These are phyloP conservation scores for Epizoanthus fatuus DNA, from an alignment of 92 coral and sea anemone species.

Conservation along the genomic window DNA sequence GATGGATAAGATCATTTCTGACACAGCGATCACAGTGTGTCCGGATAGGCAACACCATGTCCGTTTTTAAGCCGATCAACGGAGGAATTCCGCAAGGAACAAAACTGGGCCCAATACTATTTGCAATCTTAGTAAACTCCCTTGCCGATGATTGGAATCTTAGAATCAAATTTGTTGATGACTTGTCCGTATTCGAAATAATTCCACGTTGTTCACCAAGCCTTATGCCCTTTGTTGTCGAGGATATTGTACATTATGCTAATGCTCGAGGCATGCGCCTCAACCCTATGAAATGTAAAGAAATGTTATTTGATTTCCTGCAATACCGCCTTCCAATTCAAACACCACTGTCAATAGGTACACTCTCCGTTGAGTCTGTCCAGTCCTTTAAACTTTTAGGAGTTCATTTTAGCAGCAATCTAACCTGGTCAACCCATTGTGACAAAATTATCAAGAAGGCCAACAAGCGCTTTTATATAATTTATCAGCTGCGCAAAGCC, in stretches of 20 bases:
- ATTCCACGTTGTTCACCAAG: not conserved
- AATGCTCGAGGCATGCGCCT: not conserved
- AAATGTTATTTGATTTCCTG: conserved; percentile 12
- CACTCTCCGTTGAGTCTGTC: too few relatives aligned
- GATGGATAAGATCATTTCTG: conserved; percentile 22
- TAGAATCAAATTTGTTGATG: conserved; percentile 17
- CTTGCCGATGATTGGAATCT: not conserved
- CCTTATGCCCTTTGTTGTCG: not conserved
- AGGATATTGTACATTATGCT: not conserved
- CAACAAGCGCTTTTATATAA: too few relatives aligned
- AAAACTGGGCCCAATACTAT: too few relatives aligned
- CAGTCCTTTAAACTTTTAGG: not conserved
- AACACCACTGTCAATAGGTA: conserved; percentile 4
- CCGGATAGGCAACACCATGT: conserved; percentile 17
- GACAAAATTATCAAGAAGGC: not conserved
- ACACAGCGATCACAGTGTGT: not conserved
- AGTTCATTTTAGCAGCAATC: conserved; percentile 12
- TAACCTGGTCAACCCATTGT: conserved; percentile 18
- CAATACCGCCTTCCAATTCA: not conserved
- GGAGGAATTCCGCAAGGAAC: too few relatives aligned
- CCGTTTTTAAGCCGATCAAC: not conserved
- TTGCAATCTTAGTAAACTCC: conserved; percentile 10
- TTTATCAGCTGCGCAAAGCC: too few relatives aligned
- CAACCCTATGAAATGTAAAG: not conserved
- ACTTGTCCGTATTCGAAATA: conserved; percentile 12